phyloP scores from a whole-genome alignment of 1,140 invertebrate species.

The Holotrichia oblita region DNA sequence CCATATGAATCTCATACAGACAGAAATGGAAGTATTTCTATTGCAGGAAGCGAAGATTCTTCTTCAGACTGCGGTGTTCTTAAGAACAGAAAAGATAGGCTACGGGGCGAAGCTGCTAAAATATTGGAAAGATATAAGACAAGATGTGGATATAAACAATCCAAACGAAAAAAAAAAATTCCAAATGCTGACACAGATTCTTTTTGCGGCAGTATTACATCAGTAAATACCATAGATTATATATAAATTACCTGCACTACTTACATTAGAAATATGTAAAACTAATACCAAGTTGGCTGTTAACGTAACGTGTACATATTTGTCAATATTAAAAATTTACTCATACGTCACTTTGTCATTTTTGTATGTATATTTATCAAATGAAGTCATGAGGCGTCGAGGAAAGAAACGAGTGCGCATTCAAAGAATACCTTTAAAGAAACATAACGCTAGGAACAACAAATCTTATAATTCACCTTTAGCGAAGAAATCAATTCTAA shows the following conservation, averaged over 20 bases:
- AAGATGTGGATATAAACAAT: not conserved
- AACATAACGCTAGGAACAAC: not conserved
- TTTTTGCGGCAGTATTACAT: not conserved
- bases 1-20: not conserved
- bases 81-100: not conserved
- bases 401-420: not conserved
- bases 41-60: not conserved
- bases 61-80: too few species aligned
- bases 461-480: not conserved
- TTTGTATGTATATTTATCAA: not conserved
- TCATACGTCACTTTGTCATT: not conserved
- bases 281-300: not conserved
- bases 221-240: not conserved
- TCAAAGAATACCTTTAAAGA: not conserved
- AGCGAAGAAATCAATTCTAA: not conserved
- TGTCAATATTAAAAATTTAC: constrained; percentile 33
- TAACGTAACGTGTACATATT: not conserved
- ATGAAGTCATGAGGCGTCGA: not conserved
- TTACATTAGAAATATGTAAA: not conserved
- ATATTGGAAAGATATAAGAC: not conserved
- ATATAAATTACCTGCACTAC: not conserved
- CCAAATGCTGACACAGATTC: not conserved
- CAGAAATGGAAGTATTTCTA: not conserved
- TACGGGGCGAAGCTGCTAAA: not conserved
- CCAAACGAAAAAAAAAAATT: not conserved